Conservation (phyloP, 2,888 invertebrate genomes). For the Drosophila greeni region DNA sequence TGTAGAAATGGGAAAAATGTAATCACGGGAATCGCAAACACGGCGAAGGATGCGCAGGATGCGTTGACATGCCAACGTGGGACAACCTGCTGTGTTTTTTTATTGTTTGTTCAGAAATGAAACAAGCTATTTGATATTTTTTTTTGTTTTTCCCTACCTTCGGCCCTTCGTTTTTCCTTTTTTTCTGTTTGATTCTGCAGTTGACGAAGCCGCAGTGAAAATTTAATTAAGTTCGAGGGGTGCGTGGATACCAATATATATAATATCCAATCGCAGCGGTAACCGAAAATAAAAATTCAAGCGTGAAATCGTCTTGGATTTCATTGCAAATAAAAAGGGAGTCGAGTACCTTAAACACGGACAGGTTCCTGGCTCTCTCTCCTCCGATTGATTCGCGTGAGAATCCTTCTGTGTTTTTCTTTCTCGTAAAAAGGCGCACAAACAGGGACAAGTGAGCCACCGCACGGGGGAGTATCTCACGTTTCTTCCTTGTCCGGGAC, state of each 20-base stretch:
- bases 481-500: slow-evolving; percentile 44
- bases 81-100: slow-evolving; percentile 54
- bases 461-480: slow-evolving; percentile 45
- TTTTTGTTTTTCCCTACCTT: slow-evolving; percentile 47
- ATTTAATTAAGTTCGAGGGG: slow-evolving; percentile 73
- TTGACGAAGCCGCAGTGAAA: slow-evolving; percentile 74
- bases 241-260: slow-evolving; percentile 37
- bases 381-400: slow-evolving; percentile 67
- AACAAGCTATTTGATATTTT: slow-evolving; percentile 76
- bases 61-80: slow-evolving; percentile 60
- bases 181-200: slow-evolving; percentile 50
- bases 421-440: slow-evolving; percentile 54
- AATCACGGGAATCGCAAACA: slow-evolving; percentile 70
- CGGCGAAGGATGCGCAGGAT: slow-evolving; percentile 24
- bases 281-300: slow-evolving; percentile 46
- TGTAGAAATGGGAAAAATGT: slow-evolving; percentile 42
- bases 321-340: slow-evolving; percentile 67
- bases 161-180: slow-evolving; percentile 25
- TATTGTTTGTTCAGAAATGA: slow-evolving; percentile 42
- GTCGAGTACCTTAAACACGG: slow-evolving; percentile 34
- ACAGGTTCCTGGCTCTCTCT: slow-evolving; percentile 38
- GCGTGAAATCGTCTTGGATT: slow-evolving; percentile 66
- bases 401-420: slow-evolving; percentile 62
- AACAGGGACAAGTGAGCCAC: slow-evolving; percentile 23
- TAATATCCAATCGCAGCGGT: slow-evolving; percentile 18